Conservation (phyloP, 2,113 vertebrate species). For the Pachycephala philippinensis region DNA sequence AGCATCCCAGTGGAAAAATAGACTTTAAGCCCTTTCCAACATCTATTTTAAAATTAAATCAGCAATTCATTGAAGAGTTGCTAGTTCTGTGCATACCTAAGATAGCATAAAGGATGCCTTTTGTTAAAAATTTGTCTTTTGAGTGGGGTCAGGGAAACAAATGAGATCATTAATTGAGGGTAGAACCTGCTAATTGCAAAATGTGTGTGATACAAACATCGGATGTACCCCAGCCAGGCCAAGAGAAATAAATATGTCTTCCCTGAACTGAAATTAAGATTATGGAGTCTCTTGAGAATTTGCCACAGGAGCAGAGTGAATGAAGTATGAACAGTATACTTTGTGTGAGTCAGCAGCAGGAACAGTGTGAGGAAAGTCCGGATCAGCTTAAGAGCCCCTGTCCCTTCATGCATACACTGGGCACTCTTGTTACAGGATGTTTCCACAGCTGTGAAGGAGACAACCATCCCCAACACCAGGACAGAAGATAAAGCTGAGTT, state of each 20-base stretch:
- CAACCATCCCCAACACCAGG: background rate
- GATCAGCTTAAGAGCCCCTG: background rate
- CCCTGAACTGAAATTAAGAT: background rate
- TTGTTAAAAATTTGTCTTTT: background rate
- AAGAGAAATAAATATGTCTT: background rate
- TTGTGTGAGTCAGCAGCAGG: background rate
- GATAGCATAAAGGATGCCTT: background rate
- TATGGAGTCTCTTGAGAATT: background rate
- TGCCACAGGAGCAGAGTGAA: background rate
- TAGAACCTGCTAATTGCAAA: background rate
- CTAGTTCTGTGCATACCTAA: background rate
- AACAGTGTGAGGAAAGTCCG: background rate
- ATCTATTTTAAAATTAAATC: background rate
- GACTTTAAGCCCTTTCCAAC: background rate
- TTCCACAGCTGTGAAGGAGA: background rate
- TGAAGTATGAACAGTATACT: background rate
- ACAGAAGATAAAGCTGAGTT: background rate
- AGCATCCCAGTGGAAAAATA: background rate
- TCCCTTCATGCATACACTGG: background rate
- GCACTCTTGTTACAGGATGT: background rate
- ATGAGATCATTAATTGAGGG: background rate
- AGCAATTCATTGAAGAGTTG: background rate
- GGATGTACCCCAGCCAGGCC: background rate
- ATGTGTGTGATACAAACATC: too few relatives aligned
- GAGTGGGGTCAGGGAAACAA: background rate